These are phyloP conservation scores for Eilema depressum DNA, from an alignment of 2,888 invertebrate species.

Conservation along the genomic window DNA sequence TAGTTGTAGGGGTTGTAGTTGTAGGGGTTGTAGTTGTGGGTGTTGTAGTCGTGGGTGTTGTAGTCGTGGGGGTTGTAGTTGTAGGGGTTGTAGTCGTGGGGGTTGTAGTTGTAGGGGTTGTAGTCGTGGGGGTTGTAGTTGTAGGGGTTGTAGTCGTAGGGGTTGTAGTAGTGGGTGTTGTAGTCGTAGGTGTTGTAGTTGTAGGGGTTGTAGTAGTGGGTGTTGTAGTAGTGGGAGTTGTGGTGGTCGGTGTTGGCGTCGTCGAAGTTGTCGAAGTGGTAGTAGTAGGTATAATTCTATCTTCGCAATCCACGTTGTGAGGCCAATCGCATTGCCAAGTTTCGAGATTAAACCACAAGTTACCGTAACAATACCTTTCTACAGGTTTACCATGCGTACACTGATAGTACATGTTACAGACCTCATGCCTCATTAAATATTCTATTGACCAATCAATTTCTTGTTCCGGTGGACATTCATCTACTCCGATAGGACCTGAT, in stretches of 20 bases:
- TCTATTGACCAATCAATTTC: constrained; percentile 68
- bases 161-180: constrained; percentile 20
- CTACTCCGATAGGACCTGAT: constrained; percentile 32
- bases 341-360: constrained; percentile 86
- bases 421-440: constrained; percentile 84
- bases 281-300: constrained; percentile 59
- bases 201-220: constrained; percentile 30
- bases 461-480: constrained; percentile 70
- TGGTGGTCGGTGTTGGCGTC: constrained; percentile 16
- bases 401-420: constrained; percentile 89
- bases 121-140: constrained; percentile 25
- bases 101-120: constrained; percentile 28
- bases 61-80: constrained; percentile 28
- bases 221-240: constrained; percentile 12
- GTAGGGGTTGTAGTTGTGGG: constrained; percentile 26
- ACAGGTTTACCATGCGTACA: constrained; percentile 89
- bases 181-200: constrained; percentile 22
- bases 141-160: constrained; percentile 26
- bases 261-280: constrained; percentile 5
- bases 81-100: constrained; percentile 23
- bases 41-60: constrained; percentile 23
- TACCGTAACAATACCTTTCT: constrained; percentile 86
- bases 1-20: constrained; percentile 30
- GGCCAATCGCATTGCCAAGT: constrained; percentile 88
- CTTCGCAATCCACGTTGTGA: constrained; percentile 87